A percentile compares a stretch with the other conserved stretches of the same genome.
These are phyloP conservation scores for Rhinogobio ventralis DNA, from an alignment of 2,797 vertebrate species.

Conservation along the genomic window DNA sequence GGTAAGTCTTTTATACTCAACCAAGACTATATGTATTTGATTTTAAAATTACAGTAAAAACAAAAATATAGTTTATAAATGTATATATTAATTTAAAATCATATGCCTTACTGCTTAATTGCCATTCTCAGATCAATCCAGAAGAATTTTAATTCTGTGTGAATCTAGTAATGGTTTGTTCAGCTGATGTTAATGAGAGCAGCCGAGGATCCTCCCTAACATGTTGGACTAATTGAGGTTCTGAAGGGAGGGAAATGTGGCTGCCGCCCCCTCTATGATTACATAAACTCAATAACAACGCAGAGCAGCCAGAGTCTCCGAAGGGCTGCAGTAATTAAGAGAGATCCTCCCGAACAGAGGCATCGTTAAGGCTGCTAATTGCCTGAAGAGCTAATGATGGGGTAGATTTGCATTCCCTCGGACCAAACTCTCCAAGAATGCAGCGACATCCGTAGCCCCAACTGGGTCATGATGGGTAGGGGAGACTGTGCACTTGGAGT, in stretches of 20 bases:
- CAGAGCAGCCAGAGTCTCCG: conserved; percentile 58
- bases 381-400: conserved; percentile 72
- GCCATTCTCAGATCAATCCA: background rate
- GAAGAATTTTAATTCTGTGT: background rate
- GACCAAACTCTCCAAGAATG: conserved; percentile 74
- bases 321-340: conserved; percentile 73
- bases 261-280: conserved; percentile 67
- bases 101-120: background rate
- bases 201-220: background rate
- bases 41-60: background rate
- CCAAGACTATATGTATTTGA: background rate
- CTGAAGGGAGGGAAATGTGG: conserved; percentile 61
- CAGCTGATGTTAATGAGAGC: conserved; percentile 9
- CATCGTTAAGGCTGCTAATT: conserved; percentile 72
- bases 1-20: background rate
- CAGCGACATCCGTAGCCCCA: conserved; percentile 52
- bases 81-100: background rate
- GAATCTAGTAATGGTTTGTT: background rate
- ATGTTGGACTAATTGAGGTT: conserved; percentile 40
- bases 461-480: conserved; percentile 58
- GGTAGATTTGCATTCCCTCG: conserved; percentile 57
- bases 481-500: conserved; percentile 38
- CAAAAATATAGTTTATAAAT: background rate
- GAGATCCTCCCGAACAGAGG: conserved; percentile 69
- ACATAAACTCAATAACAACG: conserved; percentile 60